Percentiles rank a stretch among this genome's conserved stretches.
Conservation (phyloP, 2,797 vertebrate species). For the Pygocentrus nattereri region DNA sequence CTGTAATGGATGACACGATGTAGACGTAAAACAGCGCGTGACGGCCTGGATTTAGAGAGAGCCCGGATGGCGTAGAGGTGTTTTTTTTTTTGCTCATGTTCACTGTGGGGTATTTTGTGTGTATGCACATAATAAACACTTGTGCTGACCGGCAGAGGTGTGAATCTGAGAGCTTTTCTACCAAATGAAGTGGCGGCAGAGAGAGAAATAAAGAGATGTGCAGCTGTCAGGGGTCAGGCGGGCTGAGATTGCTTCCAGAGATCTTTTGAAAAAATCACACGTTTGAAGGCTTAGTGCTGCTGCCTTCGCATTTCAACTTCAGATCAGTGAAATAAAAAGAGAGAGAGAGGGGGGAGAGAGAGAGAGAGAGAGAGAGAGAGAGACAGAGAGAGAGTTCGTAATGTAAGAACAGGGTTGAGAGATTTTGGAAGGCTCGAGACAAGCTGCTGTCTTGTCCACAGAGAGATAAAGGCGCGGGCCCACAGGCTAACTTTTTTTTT, state of each 20-base stretch:
- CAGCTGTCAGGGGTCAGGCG: constrained; percentile 95
- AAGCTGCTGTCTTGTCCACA: constrained; percentile 80
- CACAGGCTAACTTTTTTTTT: constrained; percentile 32
- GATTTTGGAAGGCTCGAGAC: constrained; percentile 75
- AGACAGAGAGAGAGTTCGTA: constrained; percentile 76
- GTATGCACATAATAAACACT: constrained; percentile 91
- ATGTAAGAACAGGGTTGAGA: constrained; percentile 75
- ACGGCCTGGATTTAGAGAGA: constrained; percentile 28
- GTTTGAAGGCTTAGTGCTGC: constrained; percentile 95
- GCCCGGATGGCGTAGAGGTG: neutral
- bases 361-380: constrained; percentile 75
- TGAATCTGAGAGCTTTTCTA: constrained; percentile 94
- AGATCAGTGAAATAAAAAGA: constrained; percentile 82
- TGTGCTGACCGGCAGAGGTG: constrained; percentile 90
- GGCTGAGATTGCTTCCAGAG: constrained; percentile 96
- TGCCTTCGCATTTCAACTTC: constrained; percentile 93
- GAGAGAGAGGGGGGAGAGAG: constrained; percentile 75
- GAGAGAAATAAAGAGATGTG: constrained; percentile 91
- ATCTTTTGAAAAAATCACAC: constrained; percentile 98
- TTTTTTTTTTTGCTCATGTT: constrained; percentile 53
- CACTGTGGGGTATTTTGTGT: constrained; percentile 71
- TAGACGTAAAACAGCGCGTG: constrained; percentile 33
- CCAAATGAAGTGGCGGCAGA: constrained; percentile 93
- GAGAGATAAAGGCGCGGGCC: constrained; percentile 65
- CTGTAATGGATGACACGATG: constrained; percentile 10